A percentile compares a stretch with the other conserved stretches of the same genome.
phyloP scores from a whole-genome alignment of 2,113 vertebrate genomes.

The Willisornis vidua region DNA sequence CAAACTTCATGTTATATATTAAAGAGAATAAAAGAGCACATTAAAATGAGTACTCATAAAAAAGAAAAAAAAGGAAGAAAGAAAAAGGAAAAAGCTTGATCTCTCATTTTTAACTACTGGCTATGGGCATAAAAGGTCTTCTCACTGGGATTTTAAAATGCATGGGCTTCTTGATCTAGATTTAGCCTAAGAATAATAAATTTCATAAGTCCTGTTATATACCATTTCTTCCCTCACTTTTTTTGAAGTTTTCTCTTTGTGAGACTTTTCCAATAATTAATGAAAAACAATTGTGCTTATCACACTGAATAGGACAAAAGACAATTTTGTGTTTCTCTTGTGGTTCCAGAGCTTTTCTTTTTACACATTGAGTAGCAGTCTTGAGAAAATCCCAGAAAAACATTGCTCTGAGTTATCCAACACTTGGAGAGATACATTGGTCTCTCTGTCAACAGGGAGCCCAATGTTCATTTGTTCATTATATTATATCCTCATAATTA shows the following conservation, averaged over 20 bases:
- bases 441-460: background rate
- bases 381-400: background rate
- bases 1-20: background rate
- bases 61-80: background rate
- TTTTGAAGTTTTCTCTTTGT: background rate
- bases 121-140: constrained; percentile 10
- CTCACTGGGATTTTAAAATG: background rate
- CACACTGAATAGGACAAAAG: background rate
- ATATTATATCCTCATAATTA: background rate
- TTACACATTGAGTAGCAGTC: background rate
- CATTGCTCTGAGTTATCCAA: background rate
- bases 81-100: background rate
- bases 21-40: background rate
- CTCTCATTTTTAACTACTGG: background rate
- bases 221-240: background rate
- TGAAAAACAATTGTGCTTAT: background rate
- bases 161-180: background rate
- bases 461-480: background rate
- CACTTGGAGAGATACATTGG: background rate
- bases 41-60: background rate
- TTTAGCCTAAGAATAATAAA: background rate
- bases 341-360: background rate
- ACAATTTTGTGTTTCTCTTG: background rate
- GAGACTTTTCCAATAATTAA: background rate
- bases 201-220: background rate